Percentiles rank a stretch among this genome's conserved stretches.
phyloP scores from a whole-genome alignment of 2,797 vertebrate species.

The Notolabrus celidotus region DNA sequence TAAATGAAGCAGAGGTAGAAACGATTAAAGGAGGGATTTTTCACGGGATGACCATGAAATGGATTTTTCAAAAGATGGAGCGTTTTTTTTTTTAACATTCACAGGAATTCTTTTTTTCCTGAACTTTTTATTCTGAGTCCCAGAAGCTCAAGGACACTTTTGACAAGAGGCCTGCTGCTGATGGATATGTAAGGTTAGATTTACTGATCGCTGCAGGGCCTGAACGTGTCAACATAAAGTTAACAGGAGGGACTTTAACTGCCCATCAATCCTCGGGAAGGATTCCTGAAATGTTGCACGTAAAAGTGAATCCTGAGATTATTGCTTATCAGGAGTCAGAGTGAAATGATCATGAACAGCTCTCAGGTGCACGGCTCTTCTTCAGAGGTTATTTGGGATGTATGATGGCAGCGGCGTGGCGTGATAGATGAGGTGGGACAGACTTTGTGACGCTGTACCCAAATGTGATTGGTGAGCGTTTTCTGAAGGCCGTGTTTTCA shows the following conservation, averaged over 20 bases:
- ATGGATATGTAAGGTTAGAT: conserved; percentile 50
- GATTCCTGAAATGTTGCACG: conserved; percentile 22
- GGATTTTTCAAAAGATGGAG: conserved; percentile 19
- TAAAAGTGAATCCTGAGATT: conserved; percentile 24
- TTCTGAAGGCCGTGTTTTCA: conserved; percentile 26
- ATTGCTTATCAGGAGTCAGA: conserved; percentile 27
- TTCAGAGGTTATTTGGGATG: conserved; percentile 3
- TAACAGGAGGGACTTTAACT: conserved; percentile 33
- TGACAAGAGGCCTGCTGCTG: conserved; percentile 48
- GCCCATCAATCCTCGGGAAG: conserved; percentile 25
- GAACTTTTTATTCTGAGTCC: conserved; percentile 1
- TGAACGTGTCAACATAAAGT: conserved; percentile 45
- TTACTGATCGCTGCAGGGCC: conserved; percentile 49
- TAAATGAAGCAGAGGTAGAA: conserved; percentile 55
- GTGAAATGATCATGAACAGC: conserved; percentile 24
- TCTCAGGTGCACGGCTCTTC: not conserved
- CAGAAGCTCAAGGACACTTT: conserved; percentile 55
- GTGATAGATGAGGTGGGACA: conserved; percentile 35
- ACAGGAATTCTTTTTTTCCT: not conserved
- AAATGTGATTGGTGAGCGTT: conserved; percentile 34
- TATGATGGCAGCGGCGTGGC: not conserved
- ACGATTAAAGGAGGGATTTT: conserved; percentile 38
- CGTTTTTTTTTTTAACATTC: conserved; percentile 11
- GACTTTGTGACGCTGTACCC: conserved; percentile 26
- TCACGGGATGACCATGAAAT: conserved; percentile 22